Percentiles rank a stretch among this genome's conserved stretches.
Evolutionary conservation across 2,113 vertebrate species (phyloP).

Genomic region (Heloderma charlesbogerti): DNA sequence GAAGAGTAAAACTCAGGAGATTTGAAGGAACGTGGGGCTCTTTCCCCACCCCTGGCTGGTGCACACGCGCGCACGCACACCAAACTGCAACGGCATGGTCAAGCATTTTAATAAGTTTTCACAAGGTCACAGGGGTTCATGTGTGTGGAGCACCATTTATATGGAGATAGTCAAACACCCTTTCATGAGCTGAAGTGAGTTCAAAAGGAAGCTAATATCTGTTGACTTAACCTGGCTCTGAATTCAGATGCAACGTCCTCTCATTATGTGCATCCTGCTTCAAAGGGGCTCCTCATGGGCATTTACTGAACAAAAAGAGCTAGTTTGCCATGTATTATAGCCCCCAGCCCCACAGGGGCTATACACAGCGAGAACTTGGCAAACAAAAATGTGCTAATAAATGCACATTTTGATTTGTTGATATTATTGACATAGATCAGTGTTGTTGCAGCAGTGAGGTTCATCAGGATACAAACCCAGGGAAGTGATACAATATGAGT

Average conservation of each 20-base stretch:
- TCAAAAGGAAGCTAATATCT: neutral
- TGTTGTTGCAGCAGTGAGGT: neutral
- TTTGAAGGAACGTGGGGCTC: constrained; percentile 6
- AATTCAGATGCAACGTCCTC: constrained; percentile 18
- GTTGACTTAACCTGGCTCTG: constrained; percentile 1
- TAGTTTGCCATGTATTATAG: neutral
- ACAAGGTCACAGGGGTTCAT: neutral
- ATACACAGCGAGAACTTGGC: neutral
- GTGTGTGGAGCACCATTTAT: neutral
- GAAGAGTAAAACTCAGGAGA: constrained; percentile 32
- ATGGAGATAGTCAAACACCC: neutral
- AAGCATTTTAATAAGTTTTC: constrained; percentile 1
- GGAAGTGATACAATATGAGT: neutral
- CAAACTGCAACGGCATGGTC: neutral
- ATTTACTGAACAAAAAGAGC: neutral
- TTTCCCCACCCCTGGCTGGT: no score
- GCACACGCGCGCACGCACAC: no score
- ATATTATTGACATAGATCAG: neutral
- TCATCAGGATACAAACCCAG: neutral
- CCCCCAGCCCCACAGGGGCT: neutral
- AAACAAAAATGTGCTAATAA: constrained; percentile 17
- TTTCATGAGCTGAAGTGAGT: constrained; percentile 6
- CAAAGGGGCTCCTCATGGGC: neutral
- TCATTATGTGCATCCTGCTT: neutral
- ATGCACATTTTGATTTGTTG: constrained; percentile 36